Conservation (phyloP, 1,140 invertebrate genomes). For the Lepidurus couesii region DNA sequence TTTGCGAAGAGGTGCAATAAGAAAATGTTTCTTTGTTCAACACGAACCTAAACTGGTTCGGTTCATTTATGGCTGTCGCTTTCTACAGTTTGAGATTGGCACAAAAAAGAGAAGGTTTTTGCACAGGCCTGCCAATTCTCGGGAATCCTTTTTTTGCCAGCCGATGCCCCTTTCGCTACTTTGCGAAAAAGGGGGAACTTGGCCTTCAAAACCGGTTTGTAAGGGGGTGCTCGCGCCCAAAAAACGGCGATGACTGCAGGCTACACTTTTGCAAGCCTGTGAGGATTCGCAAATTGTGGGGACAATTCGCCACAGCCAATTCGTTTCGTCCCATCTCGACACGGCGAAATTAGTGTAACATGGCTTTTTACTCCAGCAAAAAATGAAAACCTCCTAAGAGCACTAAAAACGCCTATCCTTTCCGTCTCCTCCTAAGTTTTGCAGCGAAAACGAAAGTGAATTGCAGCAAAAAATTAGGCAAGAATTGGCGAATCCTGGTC, state of each 20-base stretch:
- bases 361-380: not conserved
- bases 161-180: not conserved
- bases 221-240: not conserved
- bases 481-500: conserved; percentile 1
- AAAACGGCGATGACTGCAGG: not conserved
- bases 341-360: not conserved
- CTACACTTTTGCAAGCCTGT: not conserved
- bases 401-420: not conserved
- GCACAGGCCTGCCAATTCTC: conserved; percentile 20
- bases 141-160: not conserved
- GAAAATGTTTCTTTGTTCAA: not conserved
- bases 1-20: conserved; percentile 15
- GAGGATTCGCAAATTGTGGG: not conserved
- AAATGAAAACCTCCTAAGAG: not conserved
- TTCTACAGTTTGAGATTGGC: not conserved
- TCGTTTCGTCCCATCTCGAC: not conserved
- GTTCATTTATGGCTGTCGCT: conserved; percentile 6
- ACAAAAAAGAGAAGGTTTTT: not conserved
- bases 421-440: not conserved
- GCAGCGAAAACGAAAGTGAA: not conserved
- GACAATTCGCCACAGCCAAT: not conserved
- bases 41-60: not conserved
- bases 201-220: not conserved
- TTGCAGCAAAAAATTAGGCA: conserved; percentile 17
- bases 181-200: not conserved